These are phyloP conservation scores for Spilarctia lutea DNA, from an alignment of 2,888 invertebrate genomes.

Conservation along the genomic window DNA sequence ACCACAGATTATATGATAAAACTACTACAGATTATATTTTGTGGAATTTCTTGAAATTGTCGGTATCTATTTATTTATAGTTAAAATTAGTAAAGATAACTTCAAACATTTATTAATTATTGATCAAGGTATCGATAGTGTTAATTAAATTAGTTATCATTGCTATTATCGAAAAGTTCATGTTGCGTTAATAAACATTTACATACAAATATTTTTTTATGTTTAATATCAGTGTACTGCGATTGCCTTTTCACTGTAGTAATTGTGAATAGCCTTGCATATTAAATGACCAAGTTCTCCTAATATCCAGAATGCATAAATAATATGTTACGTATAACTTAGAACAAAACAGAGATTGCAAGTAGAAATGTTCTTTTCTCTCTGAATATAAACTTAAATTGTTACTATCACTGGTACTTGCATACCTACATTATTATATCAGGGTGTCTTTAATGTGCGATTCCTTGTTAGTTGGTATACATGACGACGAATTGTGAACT, in stretches of 20 bases:
- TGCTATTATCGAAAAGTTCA: background rate
- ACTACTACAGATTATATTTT: background rate
- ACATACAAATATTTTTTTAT: background rate
- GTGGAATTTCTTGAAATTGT: background rate
- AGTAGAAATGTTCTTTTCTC: background rate
- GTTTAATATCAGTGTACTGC: background rate
- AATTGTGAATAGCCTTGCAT: background rate
- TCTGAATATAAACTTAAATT: background rate
- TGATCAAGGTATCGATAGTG: background rate
- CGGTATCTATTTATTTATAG: background rate
- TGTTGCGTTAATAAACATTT: background rate
- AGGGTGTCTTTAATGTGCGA: background rate
- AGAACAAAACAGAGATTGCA: background rate
- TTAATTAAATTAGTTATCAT: conserved; percentile 1
- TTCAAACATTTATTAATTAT: background rate
- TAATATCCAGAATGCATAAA: background rate
- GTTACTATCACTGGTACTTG: background rate
- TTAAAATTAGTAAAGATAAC: background rate
- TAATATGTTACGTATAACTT: background rate
- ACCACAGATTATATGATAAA: background rate
- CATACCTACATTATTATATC: background rate
- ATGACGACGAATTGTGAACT: conserved; percentile 30
- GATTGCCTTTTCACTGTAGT: background rate
- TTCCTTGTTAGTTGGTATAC: conserved; percentile 16
- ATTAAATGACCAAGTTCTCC: background rate